Evolutionary conservation across 2,797 vertebrate species (phyloP), one percentile per base, ranked within the genome.

Genomic region (Hyperoplus lanceolatus): DNA sequence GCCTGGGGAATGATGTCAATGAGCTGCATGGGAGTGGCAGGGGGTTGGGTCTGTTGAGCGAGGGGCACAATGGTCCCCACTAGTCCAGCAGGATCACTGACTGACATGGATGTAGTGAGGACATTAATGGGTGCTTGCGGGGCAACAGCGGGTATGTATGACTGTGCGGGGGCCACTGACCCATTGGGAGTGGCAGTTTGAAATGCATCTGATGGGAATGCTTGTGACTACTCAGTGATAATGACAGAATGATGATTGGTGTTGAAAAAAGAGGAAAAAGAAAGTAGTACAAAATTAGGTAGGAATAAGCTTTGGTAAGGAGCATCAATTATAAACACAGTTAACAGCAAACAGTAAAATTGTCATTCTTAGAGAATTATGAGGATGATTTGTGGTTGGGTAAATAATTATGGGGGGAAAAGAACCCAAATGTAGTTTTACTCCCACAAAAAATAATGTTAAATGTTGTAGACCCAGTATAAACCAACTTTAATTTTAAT

Each of bases 131-230:
- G 86, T 48, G 93, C 90, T 87, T 96, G 95, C 84, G 93, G 91
- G 74, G 95, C 96, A 84, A 95, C 79, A 5, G 92, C 80, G 71
- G 93, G 92, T 70, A 96, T 89, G 80, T 92, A 92, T 81, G 94
- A 89, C 78, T 96, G 95, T 42, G 95, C 90, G 59, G 92, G 87
- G 60, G 91, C 85, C 77, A 92, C 48, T 58, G 94, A 90, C 54
- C 84, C 84, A 61, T 93, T 93, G 64, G 91, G 86, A 74, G 90
- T 87, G 54, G 90, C 68, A 51, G 89, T 92, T 76, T 96, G 94
- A 71, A 94, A 87, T 77, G 85, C 67, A 70, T 95, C 94, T 86
- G 93, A 81, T 81, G 94, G 86, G 89, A 94, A 95, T 88, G 94
- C 80, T 92, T 96, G 90, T 83, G 92, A 80, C 90, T 94, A 73